Evolutionary conservation across 2,888 invertebrate genomes (phyloP).

Genomic region (Steinernema scapterisci): DNA sequence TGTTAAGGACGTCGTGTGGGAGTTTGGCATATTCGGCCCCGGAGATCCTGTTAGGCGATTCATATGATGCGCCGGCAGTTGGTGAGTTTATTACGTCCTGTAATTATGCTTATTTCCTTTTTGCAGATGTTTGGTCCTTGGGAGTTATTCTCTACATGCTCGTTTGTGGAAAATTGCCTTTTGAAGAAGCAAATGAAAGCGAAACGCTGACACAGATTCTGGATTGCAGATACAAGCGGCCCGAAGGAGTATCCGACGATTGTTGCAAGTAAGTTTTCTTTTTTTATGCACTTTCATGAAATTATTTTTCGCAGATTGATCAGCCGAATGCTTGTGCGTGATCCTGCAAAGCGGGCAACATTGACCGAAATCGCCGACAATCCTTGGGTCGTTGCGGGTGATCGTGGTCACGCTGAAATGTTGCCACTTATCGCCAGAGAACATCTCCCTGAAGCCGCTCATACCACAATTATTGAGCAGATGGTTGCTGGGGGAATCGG

Average conservation of each 20-base stretch:
- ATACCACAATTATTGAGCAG: constrained; percentile 84
- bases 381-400: constrained; percentile 70
- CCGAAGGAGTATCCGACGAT: constrained; percentile 81
- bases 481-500: constrained; percentile 96
- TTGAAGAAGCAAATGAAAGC: constrained; percentile 98
- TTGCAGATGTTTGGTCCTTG: constrained; percentile 90
- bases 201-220: constrained; percentile 99
- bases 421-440: constrained; percentile 77
- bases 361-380: constrained; percentile 85
- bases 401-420: constrained; percentile 59
- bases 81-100: constrained; percentile 73
- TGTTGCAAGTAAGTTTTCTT: constrained; percentile 78
- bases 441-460: constrained; percentile 88
- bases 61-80: constrained; percentile 97
- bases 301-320: no score
- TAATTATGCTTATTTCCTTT: not conserved
- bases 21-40: constrained; percentile 98
- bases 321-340: constrained; percentile 87
- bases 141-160: constrained; percentile 98
- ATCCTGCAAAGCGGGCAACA: constrained; percentile 87
- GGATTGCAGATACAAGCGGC: constrained; percentile 96
- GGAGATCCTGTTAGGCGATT: constrained; percentile 95
- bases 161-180: constrained; percentile 94
- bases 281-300: no score
- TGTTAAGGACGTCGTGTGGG: constrained; percentile 83